Conservation (phyloP, 2,113 vertebrate species). For the Lepidothrix coronata region DNA sequence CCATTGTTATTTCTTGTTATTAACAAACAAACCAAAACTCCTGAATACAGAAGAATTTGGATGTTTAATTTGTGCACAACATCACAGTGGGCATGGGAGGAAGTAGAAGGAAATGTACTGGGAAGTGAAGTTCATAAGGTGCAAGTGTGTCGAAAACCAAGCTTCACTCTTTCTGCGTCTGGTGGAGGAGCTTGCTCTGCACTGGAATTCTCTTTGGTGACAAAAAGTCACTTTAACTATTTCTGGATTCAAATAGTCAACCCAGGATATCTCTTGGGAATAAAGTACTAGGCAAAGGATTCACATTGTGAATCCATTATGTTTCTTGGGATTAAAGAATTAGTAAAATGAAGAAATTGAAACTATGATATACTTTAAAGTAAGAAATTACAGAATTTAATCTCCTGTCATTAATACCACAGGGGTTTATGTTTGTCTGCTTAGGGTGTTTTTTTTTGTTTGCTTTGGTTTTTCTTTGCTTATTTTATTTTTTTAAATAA, state of each 20-base stretch:
- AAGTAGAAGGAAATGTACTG: not conserved
- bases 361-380: not conserved
- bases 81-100: not conserved
- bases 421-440: not conserved
- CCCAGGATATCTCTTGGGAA: not conserved
- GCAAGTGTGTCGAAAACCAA: not conserved
- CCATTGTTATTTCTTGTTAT: not conserved
- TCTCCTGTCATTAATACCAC: not conserved
- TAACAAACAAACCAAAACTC: not conserved
- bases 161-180: not conserved
- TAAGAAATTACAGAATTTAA: not conserved
- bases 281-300: not conserved
- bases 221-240: not conserved
- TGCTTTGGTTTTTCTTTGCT: not conserved
- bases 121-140: not conserved
- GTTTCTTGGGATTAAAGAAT: not conserved
- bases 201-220: not conserved
- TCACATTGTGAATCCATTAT: not conserved
- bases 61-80: not conserved
- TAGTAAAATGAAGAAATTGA: not conserved
- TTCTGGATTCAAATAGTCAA: not conserved
- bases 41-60: not conserved
- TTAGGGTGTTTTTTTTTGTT: not conserved
- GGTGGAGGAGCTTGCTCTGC: not conserved
- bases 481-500: not conserved